Evolutionary conservation across 2,797 vertebrate species (phyloP).

Genomic region (Myotis planiceps): DNA sequence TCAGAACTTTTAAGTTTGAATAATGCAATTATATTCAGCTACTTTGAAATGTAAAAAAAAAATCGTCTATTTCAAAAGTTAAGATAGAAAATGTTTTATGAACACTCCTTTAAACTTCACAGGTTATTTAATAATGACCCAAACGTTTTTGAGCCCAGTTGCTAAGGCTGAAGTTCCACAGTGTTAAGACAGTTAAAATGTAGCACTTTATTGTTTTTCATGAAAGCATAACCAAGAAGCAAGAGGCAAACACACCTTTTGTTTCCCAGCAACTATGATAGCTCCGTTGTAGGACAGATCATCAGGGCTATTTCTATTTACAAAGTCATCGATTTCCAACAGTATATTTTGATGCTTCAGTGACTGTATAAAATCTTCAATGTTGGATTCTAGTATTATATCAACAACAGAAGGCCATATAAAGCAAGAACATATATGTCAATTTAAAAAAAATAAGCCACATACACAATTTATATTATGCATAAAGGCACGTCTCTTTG

Average conservation of each 20-base stretch:
- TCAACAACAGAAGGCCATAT: neutral
- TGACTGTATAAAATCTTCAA: conserved; percentile 90
- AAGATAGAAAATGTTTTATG: neutral
- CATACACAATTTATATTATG: neutral
- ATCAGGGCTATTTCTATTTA: conserved; percentile 79
- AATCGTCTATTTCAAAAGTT: neutral
- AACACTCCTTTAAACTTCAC: neutral
- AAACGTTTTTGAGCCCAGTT: neutral
- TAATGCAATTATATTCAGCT: neutral
- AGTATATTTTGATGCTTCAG: conserved; percentile 90
- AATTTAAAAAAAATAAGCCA: neutral
- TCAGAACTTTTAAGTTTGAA: neutral
- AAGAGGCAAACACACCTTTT: conserved; percentile 85
- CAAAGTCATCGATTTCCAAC: conserved; percentile 88
- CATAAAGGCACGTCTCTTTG: neutral
- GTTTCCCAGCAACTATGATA: conserved; percentile 90
- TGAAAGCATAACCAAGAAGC: neutral
- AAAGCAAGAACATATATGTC: neutral
- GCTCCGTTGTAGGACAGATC: conserved; percentile 91
- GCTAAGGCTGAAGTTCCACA: neutral
- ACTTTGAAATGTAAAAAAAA: neutral
- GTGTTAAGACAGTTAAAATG: neutral
- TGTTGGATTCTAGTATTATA: conserved; percentile 86
- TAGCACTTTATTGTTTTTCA: neutral
- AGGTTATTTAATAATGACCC: neutral